These are phyloP conservation scores for Coelogynopora nodosa DNA, from an alignment of 2,888 invertebrate genomes.

Conservation along the genomic window DNA sequence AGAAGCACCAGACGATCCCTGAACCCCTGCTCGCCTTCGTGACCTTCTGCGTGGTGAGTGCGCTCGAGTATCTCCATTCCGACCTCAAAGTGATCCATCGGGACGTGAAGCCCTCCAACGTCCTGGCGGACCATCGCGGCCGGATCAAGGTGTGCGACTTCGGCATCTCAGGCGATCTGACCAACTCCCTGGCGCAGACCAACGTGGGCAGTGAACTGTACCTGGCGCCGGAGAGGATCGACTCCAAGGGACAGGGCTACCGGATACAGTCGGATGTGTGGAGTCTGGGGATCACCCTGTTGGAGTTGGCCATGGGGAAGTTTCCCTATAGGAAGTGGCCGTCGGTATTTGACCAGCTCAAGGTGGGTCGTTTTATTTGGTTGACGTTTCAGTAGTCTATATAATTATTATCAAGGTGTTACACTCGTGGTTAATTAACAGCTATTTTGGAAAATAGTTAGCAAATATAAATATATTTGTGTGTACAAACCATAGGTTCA, in stretches of 20 bases:
- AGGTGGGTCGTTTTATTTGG: too few relatives aligned
- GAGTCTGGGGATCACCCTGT: constrained; percentile 12
- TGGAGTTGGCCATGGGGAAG: constrained; percentile 23
- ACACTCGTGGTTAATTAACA: too few relatives aligned
- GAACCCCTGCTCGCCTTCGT: constrained; percentile 39
- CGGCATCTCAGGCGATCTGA: constrained; percentile 40
- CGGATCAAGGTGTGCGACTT: too few relatives aligned
- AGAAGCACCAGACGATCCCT: neutral
- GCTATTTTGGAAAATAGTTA: too few relatives aligned
- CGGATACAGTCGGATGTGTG: constrained; percentile 35
- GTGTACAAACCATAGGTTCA: too few relatives aligned
- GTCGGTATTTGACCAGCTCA: constrained; percentile 33
- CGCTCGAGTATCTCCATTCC: constrained; percentile 34
- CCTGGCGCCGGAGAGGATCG: constrained; percentile 41
- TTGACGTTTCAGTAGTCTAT: too few relatives aligned
- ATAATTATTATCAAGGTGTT: too few relatives aligned
- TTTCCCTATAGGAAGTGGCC: constrained; percentile 26
- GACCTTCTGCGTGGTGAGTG: constrained; percentile 7
- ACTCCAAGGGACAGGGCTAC: neutral
- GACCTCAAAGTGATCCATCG: constrained; percentile 38
- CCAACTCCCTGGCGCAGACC: constrained; percentile 42
- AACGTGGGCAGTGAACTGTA: constrained; percentile 39
- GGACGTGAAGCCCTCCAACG: constrained; percentile 40
- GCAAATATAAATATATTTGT: too few relatives aligned
- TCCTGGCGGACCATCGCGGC: constrained; percentile 23